phyloP scores from a whole-genome alignment of 2,888 invertebrate genomes.

The Timandra comae region DNA sequence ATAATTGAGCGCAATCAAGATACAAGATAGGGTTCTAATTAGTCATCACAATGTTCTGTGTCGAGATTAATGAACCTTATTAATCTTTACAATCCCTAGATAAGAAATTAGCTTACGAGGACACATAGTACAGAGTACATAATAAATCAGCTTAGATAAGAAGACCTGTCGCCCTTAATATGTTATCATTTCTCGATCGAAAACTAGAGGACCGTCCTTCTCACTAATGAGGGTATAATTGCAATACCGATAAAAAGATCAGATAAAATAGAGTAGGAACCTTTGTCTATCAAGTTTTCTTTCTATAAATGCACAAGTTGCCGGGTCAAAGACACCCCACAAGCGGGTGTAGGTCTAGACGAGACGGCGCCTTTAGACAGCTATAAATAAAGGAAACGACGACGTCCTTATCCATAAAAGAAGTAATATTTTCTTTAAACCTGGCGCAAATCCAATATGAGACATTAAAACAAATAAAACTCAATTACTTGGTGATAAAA shows the following conservation, averaged over 20 bases:
- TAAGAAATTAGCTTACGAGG: slow-evolving; percentile 34
- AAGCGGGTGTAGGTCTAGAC: slow-evolving; percentile 52
- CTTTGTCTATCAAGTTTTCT: too few species aligned
- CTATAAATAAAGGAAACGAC: slow-evolving; percentile 42
- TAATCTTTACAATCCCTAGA: slow-evolving; percentile 31
- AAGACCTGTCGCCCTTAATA: not conserved
- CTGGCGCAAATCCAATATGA: slow-evolving; percentile 37
- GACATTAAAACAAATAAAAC: not conserved
- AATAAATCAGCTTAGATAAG: slow-evolving; percentile 43
- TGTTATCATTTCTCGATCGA: too few species aligned
- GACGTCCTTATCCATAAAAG: slow-evolving; percentile 38
- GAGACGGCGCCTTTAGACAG: slow-evolving; percentile 43
- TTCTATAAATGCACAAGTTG: slow-evolving; percentile 16
- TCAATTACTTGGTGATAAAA: not conserved
- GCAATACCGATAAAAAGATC: too few species aligned
- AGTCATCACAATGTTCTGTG: too few species aligned
- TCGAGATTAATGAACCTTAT: slow-evolving; percentile 25
- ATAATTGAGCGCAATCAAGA: too few species aligned
- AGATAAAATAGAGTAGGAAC: too few species aligned
- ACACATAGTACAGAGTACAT: slow-evolving; percentile 27
- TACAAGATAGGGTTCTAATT: too few species aligned
- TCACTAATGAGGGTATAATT: too few species aligned
- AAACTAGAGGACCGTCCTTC: too few species aligned
- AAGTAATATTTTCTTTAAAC: slow-evolving; percentile 17
- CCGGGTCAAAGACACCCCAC: slow-evolving; percentile 35